Base-by-base conservation (phyloP, 2,113 vertebrate species). In the Lontra canadensis region DNA sequence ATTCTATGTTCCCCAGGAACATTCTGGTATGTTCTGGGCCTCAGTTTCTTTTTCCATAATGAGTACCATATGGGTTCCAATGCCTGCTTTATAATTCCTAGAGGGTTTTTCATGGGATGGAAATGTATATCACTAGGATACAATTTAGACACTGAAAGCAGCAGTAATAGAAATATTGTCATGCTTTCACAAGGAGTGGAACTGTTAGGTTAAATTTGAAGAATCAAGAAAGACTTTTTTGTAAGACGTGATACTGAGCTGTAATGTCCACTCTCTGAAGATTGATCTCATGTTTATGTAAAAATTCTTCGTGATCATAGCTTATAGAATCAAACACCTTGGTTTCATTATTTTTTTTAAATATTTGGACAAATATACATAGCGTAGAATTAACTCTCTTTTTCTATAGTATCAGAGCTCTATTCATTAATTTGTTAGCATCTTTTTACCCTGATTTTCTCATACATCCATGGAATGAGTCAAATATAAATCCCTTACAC, bases 351-450 rank as follows among this genome's bases (percentile, higher is more conserved):
- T 17, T 61, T 88, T 76, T 71, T 17, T 2, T 9, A 44, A 63
- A 57, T 82, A 69, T 80, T 83, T 94, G 23, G 20, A 74, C 15
- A 61, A 90, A 93, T 67, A 42, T 31, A 44, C 84, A 67, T 36
- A 80, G 36, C 29, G 25, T 63, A 84, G 84, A 83, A 61, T 61
- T 18, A 52, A 85, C 23, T 89, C 31, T 73, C 52, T 92, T 44
- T 94, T 57, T 26, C 31, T 74, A 9, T 90, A 59, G 88, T 61
- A 94, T 83, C 0, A 9, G 29, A 26, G 25, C 13, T 88, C 31
- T 85, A 42, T n/a, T 52, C 80, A 55, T 73, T 88, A 85, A 80
- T 80, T 82, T 13, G 47, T 86, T 76, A 95, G 93, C 63, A 79
- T 74, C 47, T 67, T 87, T 17, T 29, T 34, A 42, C 13, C 15